A percentile compares a stretch with the other conserved stretches of the same genome.
Evolutionary conservation across 2,797 vertebrate species (phyloP).

Genomic region (Zalophus californianus): DNA sequence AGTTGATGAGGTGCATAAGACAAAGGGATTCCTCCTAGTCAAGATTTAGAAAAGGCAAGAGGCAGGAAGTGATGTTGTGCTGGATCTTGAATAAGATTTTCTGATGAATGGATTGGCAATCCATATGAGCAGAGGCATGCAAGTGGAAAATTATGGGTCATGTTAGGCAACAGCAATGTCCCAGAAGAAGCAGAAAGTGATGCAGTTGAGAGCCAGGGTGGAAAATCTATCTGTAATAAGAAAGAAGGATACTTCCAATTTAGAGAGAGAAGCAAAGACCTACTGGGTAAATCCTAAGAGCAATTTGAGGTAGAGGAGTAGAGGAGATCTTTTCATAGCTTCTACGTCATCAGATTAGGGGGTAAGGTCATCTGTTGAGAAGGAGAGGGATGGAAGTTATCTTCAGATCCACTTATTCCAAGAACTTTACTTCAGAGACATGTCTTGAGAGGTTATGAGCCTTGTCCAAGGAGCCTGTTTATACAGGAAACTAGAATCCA

Average conservation of each 20-base stretch:
- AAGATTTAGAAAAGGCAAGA: neutral
- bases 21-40: neutral
- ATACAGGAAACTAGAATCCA: neutral
- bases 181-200: neutral
- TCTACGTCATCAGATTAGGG: neutral
- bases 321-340: neutral
- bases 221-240: neutral
- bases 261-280: neutral
- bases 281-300: neutral
- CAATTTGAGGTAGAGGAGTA: neutral
- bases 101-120: neutral
- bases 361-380: neutral
- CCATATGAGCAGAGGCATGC: neutral
- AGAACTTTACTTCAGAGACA: conserved; percentile 29
- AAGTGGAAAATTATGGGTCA: neutral
- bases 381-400: neutral
- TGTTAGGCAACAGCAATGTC: neutral
- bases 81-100: conserved; percentile 25
- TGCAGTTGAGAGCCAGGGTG: neutral
- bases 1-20: neutral
- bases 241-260: neutral
- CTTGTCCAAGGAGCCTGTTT: conserved; percentile 31
- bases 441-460: neutral
- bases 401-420: neutral
- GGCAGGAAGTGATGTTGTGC: neutral